These are phyloP conservation scores for Dendrolimus punctatus DNA, from an alignment of 1,140 invertebrate species.

Conservation along the genomic window DNA sequence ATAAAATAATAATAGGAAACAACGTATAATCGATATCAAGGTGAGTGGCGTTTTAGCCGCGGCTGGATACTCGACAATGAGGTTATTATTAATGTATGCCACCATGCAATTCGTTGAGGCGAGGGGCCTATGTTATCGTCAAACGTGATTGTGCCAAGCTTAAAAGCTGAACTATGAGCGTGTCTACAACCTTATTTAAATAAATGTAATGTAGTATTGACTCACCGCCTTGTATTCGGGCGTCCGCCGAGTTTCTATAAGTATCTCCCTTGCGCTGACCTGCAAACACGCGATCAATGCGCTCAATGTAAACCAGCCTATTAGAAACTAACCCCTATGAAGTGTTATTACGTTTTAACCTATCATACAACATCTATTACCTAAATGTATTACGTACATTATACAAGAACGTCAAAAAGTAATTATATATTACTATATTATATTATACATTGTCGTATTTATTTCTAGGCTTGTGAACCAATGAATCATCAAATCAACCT, in stretches of 20 bases:
- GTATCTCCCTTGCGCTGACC: constrained; percentile 65
- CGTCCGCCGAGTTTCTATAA: constrained; percentile 60
- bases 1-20: too few species aligned
- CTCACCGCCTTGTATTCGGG: constrained; percentile 63
- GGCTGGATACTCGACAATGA: constrained; percentile 28
- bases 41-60: constrained; percentile 36
- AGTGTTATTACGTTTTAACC: constrained; percentile 9
- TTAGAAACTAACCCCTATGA: constrained; percentile 30
- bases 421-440: too few species aligned
- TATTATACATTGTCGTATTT: too few species aligned
- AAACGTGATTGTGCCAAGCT: constrained; percentile 10
- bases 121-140: constrained; percentile 15
- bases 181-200: constrained; percentile 2
- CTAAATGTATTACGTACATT: too few species aligned
- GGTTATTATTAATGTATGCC: constrained; percentile 42
- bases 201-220: constrained; percentile 23
- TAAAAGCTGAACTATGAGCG: constrained; percentile 6
- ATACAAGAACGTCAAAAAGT: too few species aligned
- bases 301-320: constrained; percentile 51
- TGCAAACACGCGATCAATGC: constrained; percentile 66
- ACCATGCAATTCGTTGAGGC: constrained; percentile 42
- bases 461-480: too few species aligned
- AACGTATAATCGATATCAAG: constrained; percentile 34
- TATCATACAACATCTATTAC: constrained; percentile 11
- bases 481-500: too few species aligned